A percentile compares a stretch with the other conserved stretches of the same genome.
Evolutionary conservation across 2,888 invertebrate genomes (phyloP).

Genomic region (Drosophila paramelanica): DNA sequence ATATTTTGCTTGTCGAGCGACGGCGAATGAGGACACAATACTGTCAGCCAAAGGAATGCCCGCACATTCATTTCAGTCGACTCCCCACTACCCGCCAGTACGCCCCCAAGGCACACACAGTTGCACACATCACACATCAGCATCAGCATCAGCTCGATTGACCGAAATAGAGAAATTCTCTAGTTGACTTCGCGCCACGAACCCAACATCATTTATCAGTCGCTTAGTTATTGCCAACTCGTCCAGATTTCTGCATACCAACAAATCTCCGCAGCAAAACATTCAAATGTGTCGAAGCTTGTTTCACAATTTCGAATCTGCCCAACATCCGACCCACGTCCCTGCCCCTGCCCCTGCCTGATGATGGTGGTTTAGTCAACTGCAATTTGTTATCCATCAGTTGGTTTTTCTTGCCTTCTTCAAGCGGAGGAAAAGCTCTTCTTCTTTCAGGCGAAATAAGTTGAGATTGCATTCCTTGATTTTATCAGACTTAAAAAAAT

Average conservation of each 20-base stretch:
- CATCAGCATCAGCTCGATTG: conserved; percentile 73
- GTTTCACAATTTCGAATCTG: conserved; percentile 46
- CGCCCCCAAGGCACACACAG: not conserved
- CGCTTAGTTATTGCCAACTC: conserved; percentile 74
- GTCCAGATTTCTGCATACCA: conserved; percentile 76
- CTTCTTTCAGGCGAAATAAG: not conserved
- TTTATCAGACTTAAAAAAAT: too few relatives aligned
- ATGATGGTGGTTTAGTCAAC: conserved; percentile 23
- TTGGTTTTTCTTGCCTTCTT: conserved; percentile 30
- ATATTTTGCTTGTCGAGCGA: conserved; percentile 80
- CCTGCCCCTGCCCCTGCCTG: not conserved
- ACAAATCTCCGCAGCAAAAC: conserved; percentile 39
- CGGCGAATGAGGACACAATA: conserved; percentile 75
- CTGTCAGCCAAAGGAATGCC: conserved; percentile 77
- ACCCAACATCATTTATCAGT: conserved; percentile 76
- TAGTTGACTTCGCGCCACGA: conserved; percentile 53
- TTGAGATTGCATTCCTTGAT: not conserved
- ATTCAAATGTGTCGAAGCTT: conserved; percentile 74
- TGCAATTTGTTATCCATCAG: conserved; percentile 67
- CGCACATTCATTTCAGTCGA: conserved; percentile 78
- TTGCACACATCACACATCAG: conserved; percentile 33
- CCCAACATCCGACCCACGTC: conserved; percentile 9
- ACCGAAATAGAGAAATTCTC: conserved; percentile 82
- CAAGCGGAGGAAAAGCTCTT: not conserved
- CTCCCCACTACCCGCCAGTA: not conserved